Conservation (phyloP, 2,888 invertebrate genomes). For the Dyspetes luteomarginatus region DNA sequence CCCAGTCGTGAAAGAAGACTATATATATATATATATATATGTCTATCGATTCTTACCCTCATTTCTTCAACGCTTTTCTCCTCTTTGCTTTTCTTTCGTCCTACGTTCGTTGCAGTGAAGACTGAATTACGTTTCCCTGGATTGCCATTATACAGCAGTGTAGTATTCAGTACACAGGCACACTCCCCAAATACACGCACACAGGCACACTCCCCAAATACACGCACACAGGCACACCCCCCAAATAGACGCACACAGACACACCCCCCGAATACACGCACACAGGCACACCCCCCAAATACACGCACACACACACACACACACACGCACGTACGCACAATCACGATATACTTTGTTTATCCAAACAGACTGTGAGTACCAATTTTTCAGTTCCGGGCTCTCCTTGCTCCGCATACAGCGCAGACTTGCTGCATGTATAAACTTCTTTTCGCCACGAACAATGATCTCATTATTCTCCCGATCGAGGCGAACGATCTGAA, state of each 20-base stretch:
- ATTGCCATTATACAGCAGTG: slow-evolving; percentile 38
- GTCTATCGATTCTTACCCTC: slow-evolving; percentile 62
- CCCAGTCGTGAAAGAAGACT: slow-evolving; percentile 53
- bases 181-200: background rate
- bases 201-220: background rate
- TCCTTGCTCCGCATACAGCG: slow-evolving; percentile 19
- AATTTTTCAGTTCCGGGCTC: slow-evolving; percentile 34
- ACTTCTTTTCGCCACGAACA: slow-evolving; percentile 70
- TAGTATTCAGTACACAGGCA: background rate
- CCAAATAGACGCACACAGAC: background rate
- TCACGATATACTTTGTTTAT: slow-evolving; percentile 53
- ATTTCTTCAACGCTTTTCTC: slow-evolving; percentile 52
- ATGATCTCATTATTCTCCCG: slow-evolving; percentile 78
- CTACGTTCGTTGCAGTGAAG: background rate
- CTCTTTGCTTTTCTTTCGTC: slow-evolving; percentile 28
- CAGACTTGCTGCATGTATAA: slow-evolving; percentile 5
- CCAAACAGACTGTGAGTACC: slow-evolving; percentile 25
- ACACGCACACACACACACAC: slow-evolving; percentile 11
- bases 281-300: slow-evolving; percentile 24
- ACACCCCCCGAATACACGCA: background rate
- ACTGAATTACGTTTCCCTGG: slow-evolving; percentile 37
- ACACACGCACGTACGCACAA: background rate
- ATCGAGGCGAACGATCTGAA: slow-evolving; percentile 74
- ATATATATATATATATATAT: too few species aligned
- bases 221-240: slow-evolving; percentile 7